phyloP scores from a whole-genome alignment of 1,140 invertebrate species.

The Pseudoatta argentina region DNA sequence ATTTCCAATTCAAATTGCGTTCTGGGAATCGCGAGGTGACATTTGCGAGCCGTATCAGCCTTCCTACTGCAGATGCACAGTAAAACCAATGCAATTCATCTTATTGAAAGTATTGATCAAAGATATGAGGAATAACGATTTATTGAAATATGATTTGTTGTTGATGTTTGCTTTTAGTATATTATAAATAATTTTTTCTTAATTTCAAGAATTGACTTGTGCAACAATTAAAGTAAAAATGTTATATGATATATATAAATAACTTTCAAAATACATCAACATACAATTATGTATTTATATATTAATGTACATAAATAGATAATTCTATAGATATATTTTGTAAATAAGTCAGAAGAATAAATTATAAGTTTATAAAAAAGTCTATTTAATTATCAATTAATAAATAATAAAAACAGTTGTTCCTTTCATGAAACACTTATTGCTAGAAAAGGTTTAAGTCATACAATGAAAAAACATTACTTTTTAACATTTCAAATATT shows the following conservation, averaged over 20 bases:
- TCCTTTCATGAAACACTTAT: not conserved
- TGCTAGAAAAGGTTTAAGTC: not conserved
- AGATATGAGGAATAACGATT: not conserved
- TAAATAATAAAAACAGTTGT: not conserved
- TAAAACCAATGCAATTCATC: conserved; percentile 42
- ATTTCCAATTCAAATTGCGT: conserved; percentile 62
- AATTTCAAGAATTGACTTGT: not conserved
- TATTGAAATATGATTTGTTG: not conserved
- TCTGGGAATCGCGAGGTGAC: conserved; percentile 38
- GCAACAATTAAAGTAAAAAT: not conserved
- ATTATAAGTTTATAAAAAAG: not conserved
- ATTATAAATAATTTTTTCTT: not conserved
- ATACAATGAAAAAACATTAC: not conserved
- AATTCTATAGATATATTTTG: not conserved
- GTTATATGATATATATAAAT: not conserved
- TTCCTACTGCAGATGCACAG: conserved; percentile 22
- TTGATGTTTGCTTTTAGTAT: not conserved
- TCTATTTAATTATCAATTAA: not conserved
- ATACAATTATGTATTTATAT: not conserved
- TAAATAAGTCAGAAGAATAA: no score
- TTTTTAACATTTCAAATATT: not conserved
- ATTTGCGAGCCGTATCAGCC: conserved; percentile 26
- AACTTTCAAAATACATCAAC: not conserved
- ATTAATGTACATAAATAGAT: not conserved
- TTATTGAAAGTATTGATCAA: conserved; percentile 18